A percentile compares a stretch with the other conserved stretches of the same genome.
phyloP scores from a whole-genome alignment of 2,888 invertebrate genomes.

The Drosophila lutescens region DNA sequence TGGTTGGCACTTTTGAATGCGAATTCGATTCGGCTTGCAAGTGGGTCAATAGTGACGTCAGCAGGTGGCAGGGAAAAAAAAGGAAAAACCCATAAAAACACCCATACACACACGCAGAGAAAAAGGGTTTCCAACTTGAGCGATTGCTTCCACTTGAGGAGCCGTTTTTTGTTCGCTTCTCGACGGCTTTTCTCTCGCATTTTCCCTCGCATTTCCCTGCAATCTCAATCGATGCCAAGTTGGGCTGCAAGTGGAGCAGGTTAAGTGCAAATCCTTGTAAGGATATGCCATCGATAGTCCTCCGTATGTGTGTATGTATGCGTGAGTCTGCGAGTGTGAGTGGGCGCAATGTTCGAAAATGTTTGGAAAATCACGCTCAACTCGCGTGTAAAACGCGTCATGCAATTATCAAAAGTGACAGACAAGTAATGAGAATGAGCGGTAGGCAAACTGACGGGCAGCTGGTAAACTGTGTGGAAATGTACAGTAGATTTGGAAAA shows the following conservation, averaged over 20 bases:
- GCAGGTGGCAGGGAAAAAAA: constrained; percentile 5
- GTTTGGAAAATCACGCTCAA: constrained; percentile 20
- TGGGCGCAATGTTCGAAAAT: constrained; percentile 1
- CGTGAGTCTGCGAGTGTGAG: not conserved
- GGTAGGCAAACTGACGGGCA: not conserved
- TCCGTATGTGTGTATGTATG: no score
- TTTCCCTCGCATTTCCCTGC: constrained; percentile 27
- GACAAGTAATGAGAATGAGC: constrained; percentile 28
- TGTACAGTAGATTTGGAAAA: not conserved
- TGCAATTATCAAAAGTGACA: constrained; percentile 45
- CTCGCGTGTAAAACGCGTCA: constrained; percentile 46
- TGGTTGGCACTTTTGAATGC: constrained; percentile 28
- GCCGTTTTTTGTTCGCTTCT: constrained; percentile 13
- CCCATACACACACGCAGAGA: not conserved
- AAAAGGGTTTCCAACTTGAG: constrained; percentile 38
- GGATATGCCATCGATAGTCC: constrained; percentile 30
- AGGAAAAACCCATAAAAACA: constrained; percentile 7
- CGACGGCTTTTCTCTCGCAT: constrained; percentile 20
- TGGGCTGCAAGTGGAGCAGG: constrained; percentile 61
- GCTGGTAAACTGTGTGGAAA: not conserved
- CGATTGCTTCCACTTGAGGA: constrained; percentile 44
- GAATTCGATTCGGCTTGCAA: constrained; percentile 23
- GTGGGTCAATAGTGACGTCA: constrained; percentile 39
- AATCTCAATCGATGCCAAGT: constrained; percentile 42
- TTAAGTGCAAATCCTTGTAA: constrained; percentile 64